A percentile compares a stretch with the other conserved stretches of the same genome.
Conservation (phyloP, 2,113 vertebrate species). For the Lasiurus borealis region DNA sequence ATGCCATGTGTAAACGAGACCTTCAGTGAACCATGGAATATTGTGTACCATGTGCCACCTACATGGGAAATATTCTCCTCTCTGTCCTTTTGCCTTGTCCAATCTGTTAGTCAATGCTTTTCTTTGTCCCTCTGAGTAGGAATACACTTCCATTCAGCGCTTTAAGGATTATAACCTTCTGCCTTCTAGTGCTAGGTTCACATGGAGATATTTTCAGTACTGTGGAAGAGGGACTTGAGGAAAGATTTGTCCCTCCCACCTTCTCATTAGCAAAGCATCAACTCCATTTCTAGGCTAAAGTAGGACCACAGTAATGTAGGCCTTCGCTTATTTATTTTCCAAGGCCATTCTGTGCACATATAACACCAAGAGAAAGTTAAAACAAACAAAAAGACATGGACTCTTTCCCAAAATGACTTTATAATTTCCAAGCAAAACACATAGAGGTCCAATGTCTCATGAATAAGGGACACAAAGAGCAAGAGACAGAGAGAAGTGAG, state of each 20-base stretch:
- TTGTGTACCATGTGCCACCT: accelerated
- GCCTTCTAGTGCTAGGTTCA: background rate
- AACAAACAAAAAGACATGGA: background rate
- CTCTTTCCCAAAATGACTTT: background rate
- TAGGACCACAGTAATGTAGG: background rate
- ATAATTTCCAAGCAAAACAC: background rate
- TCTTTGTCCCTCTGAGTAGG: background rate
- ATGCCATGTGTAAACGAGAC: background rate
- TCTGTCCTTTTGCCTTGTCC: background rate
- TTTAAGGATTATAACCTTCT: background rate
- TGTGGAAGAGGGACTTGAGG: background rate
- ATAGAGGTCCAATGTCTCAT: background rate
- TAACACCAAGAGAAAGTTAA: background rate
- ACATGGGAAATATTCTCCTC: background rate
- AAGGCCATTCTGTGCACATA: background rate
- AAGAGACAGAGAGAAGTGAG: background rate
- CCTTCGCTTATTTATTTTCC: background rate
- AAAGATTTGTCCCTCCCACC: background rate
- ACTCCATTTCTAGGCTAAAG: background rate
- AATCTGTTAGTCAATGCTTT: background rate
- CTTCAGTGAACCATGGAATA: background rate
- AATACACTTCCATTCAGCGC: background rate
- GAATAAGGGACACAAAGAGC: background rate
- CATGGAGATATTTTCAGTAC: background rate
- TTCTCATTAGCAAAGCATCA: background rate